Evolutionary conservation across 2,888 invertebrate species (phyloP).

Genomic region (Augochlorella aurata): DNA sequence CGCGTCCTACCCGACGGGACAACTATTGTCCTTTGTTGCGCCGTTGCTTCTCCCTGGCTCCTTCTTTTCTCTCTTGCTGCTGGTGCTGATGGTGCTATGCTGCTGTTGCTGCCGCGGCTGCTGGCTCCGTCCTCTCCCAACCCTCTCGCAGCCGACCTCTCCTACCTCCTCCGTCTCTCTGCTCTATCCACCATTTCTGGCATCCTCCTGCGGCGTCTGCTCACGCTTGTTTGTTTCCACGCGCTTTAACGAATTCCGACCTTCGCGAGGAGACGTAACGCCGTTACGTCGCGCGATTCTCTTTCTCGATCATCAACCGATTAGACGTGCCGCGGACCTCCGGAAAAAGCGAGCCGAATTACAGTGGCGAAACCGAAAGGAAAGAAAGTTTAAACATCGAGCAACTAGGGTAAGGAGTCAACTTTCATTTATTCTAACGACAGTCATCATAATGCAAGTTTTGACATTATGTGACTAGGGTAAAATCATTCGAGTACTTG

Average conservation of each 20-base stretch:
- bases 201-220: constrained; percentile 41
- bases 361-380: too few species aligned
- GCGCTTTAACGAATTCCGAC: constrained; percentile 64
- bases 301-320: constrained; percentile 28
- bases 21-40: constrained; percentile 66
- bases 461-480: too few species aligned
- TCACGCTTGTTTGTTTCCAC: constrained; percentile 63
- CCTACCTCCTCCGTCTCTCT: neutral
- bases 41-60: constrained; percentile 51
- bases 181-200: constrained; percentile 12
- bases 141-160: constrained; percentile 1
- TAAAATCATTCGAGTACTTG: too few species aligned
- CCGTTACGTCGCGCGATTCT: constrained; percentile 52
- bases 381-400: too few species aligned
- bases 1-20: constrained; percentile 49
- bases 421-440: too few species aligned
- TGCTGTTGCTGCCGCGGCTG: constrained; percentile 27
- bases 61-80: constrained; percentile 42
- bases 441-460: too few species aligned
- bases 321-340: too few species aligned
- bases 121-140: neutral
- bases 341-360: too few species aligned
- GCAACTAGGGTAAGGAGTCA: too few species aligned
- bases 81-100: constrained; percentile 32
- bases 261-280: constrained; percentile 58